Evolutionary conservation across 2,888 invertebrate species (phyloP), one percentile per base, ranked within the genome.

Genomic region (Microctonus hyperodae): DNA sequence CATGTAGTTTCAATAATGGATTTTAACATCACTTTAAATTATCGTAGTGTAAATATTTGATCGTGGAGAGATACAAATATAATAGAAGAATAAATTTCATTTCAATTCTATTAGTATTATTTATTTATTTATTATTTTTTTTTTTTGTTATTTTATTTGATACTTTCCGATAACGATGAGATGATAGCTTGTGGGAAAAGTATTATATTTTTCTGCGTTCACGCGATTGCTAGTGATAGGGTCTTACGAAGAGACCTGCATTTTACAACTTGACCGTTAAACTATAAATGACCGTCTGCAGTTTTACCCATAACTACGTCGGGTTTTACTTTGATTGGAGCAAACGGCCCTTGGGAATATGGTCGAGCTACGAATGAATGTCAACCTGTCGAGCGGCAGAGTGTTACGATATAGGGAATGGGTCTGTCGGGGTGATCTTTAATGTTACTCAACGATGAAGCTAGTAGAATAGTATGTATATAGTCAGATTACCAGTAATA

Each of bases 261-360:
- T 81, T 82, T 82, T 82, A 81, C 80, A 80, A 76, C 76, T 75
- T 58, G 44, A 53, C 79, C 80, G 79, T 83, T 79, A 81, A 82
- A 82, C 79, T 81, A 81, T 81, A 81, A 82, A 79, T 79, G 78
- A 78, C 77, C 76, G 74, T 77, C 78, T 75, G 73, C 76, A 81
- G 77, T 80, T 80, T 79, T 77, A 76, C 74, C 76, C 77, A 78
- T 80, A 81, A 81, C 78, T 81, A 75, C 73, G 16, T 64, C 64
- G 76, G 78, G 78, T 80, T 81, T n/a, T 82, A 83, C 81, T 83
- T 83, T 81, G 83, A 82, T 83, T 82, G 82, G 78, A 82, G 78
- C 77, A 79, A 80, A 81, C 79, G 78, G 79, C 77, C 79, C 75
- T 78, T 72, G 74, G 78, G 79, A 75, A 79, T 78, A 76, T 73